Percentiles rank a stretch among this genome's conserved stretches.
phyloP scores from a whole-genome alignment of 2,113 vertebrate genomes.

The Athene noctua region DNA sequence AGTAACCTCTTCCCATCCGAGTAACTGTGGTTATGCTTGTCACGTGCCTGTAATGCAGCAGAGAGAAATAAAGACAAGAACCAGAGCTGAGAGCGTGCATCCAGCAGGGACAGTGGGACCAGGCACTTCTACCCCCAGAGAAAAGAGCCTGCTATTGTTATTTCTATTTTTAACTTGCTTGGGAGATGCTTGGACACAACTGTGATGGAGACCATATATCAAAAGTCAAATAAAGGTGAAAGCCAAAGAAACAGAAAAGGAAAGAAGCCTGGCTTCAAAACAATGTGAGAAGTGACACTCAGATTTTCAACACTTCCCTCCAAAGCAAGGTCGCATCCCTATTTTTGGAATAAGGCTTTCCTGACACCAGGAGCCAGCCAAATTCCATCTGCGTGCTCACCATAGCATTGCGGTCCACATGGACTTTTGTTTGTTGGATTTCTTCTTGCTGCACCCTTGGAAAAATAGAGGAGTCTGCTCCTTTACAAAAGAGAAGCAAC shows the following conservation, averaged over 20 bases:
- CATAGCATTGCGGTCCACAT: conserved; percentile 91
- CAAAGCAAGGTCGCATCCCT: conserved; percentile 34
- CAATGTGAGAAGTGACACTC: not conserved
- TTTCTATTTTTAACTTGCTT: not conserved
- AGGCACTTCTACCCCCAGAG: not conserved
- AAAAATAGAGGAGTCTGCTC: conserved; percentile 95
- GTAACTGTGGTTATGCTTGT: not conserved
- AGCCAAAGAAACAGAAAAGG: not conserved
- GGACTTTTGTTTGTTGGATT: conserved; percentile 84
- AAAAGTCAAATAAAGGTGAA: not conserved
- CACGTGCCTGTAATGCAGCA: fast-evolving
- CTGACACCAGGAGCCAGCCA: conserved; percentile 5
- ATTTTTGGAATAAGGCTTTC: conserved; percentile 24
- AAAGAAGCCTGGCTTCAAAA: conserved; percentile 8
- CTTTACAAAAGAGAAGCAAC: conserved; percentile 93
- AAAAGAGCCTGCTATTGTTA: not conserved
- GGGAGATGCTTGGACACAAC: not conserved
- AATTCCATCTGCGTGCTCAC: conserved; percentile 67
- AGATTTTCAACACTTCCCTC: conserved; percentile 31
- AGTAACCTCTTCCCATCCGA: not conserved
- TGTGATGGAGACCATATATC: not conserved
- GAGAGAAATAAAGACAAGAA: not conserved
- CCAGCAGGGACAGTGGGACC: not conserved
- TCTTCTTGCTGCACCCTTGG: conserved; percentile 88
- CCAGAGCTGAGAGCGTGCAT: fast-evolving